Conservation (phyloP, 2,888 invertebrate genomes). For the Antheraea yamamai region DNA sequence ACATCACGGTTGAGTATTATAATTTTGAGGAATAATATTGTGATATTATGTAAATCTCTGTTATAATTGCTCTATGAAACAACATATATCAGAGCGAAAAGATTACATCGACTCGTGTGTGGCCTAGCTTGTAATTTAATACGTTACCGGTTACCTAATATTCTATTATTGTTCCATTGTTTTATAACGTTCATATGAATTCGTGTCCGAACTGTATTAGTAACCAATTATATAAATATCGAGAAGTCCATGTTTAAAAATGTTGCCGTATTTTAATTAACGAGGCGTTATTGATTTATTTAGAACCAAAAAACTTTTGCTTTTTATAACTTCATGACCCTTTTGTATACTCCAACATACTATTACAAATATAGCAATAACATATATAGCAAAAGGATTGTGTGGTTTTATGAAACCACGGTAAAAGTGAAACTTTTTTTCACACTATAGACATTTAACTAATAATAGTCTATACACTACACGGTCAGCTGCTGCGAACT, state of each 20-base stretch:
- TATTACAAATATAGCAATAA: no score
- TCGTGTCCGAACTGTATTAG: neutral
- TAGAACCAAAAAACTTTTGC: neutral
- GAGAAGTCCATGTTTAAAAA: neutral
- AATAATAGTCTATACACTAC: no score
- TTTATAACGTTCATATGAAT: slow-evolving; percentile 20
- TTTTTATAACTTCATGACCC: no score
- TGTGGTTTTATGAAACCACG: no score
- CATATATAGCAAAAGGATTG: no score
- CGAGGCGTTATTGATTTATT: neutral
- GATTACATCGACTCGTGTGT: slow-evolving; percentile 28
- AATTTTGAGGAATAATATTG: no score
- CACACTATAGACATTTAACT: no score
- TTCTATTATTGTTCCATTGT: slow-evolving; percentile 39
- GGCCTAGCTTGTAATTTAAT: slow-evolving; percentile 42
- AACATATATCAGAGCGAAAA: neutral
- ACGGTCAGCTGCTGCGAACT: no score
- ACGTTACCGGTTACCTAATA: slow-evolving; percentile 30
- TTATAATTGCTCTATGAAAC: neutral
- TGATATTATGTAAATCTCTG: neutral
- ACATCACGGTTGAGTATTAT: no score
- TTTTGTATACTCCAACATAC: no score
- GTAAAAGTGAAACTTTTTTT: no score
- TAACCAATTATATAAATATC: neutral
- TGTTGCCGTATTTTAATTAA: neutral